Conservation (phyloP, 2,797 vertebrate species). For the Rhinogobio ventralis region DNA sequence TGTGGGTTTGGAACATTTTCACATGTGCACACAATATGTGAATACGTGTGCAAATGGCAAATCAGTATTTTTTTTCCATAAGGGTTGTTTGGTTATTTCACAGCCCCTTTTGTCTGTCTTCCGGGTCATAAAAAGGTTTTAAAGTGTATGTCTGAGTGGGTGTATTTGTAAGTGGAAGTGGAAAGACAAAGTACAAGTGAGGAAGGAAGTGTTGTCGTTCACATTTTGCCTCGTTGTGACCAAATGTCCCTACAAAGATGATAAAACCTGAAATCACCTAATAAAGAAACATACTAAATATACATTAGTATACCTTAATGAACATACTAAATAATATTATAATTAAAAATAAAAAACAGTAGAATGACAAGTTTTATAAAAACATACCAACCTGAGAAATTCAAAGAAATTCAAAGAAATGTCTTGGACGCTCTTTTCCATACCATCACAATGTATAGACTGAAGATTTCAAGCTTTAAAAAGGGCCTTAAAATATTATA, state of each 20-base stretch:
- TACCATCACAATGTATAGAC: no score
- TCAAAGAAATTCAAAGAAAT: no score
- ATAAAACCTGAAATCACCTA: neutral
- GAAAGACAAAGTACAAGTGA: neutral
- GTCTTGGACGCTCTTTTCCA: neutral
- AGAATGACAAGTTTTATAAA: neutral
- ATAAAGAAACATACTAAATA: neutral
- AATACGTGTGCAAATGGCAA: neutral
- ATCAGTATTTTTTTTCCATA: conserved; percentile 7
- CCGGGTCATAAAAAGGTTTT: neutral
- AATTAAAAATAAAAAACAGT: neutral
- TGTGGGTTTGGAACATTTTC: conserved; percentile 14
- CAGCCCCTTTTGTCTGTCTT: neutral
- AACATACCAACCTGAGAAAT: neutral
- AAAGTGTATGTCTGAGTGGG: conserved; percentile 4
- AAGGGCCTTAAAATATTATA: neutral
- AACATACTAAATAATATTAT: neutral
- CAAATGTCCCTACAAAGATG: neutral
- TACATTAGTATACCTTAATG: neutral
- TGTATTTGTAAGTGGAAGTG: conserved; percentile 15
- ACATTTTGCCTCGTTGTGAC: neutral
- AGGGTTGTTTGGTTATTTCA: conserved; percentile 27
- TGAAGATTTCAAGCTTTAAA: neutral
- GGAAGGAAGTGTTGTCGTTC: neutral
- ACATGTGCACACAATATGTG: neutral